Evolutionary conservation across 2,888 invertebrate genomes (phyloP), one percentile per base, ranked within the genome.

Genomic region (Allophyes oxyacanthae): DNA sequence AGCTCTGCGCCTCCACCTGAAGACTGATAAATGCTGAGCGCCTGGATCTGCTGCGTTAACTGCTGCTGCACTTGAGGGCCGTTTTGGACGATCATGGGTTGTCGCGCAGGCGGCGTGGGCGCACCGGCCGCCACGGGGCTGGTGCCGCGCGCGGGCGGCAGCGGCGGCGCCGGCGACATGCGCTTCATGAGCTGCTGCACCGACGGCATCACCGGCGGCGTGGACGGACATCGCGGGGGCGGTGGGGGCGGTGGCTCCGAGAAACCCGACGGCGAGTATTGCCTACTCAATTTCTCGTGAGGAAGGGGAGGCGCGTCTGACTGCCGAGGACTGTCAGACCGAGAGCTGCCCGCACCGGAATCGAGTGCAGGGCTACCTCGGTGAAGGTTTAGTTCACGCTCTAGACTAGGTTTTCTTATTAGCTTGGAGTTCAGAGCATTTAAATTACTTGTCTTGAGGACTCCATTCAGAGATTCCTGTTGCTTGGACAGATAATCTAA

Each of bases 291-390:
- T 66, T 93, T 93, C 73, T 93, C 94, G 75, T 96, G 96, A 41
- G 96, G 95, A 81, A 97, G 95, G 25, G 90, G 89, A 37, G 90
- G 90, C 43, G 87, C 88, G 70, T 96, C 96, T 9, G 95, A 89
- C 71, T 96, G 95, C 69, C 98, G 96, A 11, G 98, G 98, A 86
- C 98, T 98, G 84, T 98, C 98, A 6, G 98, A 98, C 51, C 98
- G 95, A 40, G 98, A 98, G 83, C 97, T 97, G 44, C 98, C 98
- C 10, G 98, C 98, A 13, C 98, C 98, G 51, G 97, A 97, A 84
- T 98, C 98, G 60, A 98, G 92, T 14, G 98, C 98, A 7, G 98
- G 98, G 85, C 98, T 98, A 46, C 97, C 97, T 62, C 98, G 95
- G 74, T 97, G 96, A 14, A 96, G 89, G 69, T 95, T 96, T 57